Conservation (phyloP, 2,888 invertebrate genomes). For the Monopis laevigella region DNA sequence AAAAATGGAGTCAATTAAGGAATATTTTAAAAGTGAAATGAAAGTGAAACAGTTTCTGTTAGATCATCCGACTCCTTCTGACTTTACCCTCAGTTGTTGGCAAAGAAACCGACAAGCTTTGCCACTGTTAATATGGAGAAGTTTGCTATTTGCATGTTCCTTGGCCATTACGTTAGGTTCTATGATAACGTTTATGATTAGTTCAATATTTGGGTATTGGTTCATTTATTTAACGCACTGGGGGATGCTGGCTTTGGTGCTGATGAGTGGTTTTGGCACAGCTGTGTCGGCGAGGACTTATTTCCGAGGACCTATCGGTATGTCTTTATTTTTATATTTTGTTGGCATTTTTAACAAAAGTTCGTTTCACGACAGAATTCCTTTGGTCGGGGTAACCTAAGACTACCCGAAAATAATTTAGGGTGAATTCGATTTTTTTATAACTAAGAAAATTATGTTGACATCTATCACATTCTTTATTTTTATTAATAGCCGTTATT, state of each 20-base stretch:
- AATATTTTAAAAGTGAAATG: conserved; percentile 39
- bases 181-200: conserved; percentile 15
- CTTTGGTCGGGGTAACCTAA: too few species aligned
- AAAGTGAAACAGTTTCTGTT: conserved; percentile 28
- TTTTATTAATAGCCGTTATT: too few species aligned
- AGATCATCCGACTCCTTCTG: conserved; percentile 33
- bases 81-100: conserved; percentile 40
- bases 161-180: conserved; percentile 35
- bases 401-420: too few species aligned
- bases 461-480: too few species aligned
- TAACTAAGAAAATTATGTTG: too few species aligned
- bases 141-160: conserved; percentile 35
- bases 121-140: conserved; percentile 34
- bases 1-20: conserved; percentile 35
- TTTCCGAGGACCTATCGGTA: conserved; percentile 39
- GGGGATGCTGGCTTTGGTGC: conserved; percentile 40
- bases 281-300: conserved; percentile 36
- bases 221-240: conserved; percentile 57
- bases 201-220: conserved; percentile 34
- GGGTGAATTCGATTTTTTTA: too few species aligned
- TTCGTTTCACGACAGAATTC: too few species aligned
- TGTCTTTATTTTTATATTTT: conserved; percentile 19
- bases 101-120: conserved; percentile 35
- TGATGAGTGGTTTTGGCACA: conserved; percentile 35
- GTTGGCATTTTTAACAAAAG: too few species aligned